phyloP scores from a whole-genome alignment of 2,113 vertebrate species.

The Cynopterus brachyotis region DNA sequence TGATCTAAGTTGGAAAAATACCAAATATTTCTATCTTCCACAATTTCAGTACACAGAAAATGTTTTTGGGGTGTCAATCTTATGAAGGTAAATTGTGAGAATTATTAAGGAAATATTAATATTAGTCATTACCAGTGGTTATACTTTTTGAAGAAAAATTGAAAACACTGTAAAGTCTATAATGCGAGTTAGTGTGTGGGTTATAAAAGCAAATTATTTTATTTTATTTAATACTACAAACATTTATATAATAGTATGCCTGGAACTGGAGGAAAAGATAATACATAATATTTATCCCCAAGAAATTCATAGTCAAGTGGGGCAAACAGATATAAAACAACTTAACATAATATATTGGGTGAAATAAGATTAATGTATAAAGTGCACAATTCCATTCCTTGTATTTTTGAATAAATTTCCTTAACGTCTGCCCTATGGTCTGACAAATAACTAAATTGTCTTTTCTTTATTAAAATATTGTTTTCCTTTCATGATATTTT shows the following conservation, averaged over 20 bases:
- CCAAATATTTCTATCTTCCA: not conserved
- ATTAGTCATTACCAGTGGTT: not conserved
- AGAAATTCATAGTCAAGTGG: not conserved
- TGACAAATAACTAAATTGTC: conserved; percentile 14
- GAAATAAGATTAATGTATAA: not conserved
- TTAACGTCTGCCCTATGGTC: not conserved
- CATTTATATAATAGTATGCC: not conserved
- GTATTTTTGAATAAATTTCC: conserved; percentile 19
- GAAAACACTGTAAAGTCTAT: not conserved
- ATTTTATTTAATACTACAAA: conserved; percentile 8
- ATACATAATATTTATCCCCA: not conserved
- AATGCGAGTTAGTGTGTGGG: not conserved
- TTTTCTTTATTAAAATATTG: conserved; percentile 36
- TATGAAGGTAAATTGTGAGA: not conserved
- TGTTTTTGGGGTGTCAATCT: not conserved
- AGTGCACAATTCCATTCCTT: not conserved
- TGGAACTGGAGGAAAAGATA: not conserved
- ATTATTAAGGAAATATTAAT: conserved; percentile 27
- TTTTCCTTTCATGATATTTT: conserved; percentile 57
- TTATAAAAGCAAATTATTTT: conserved; percentile 35
- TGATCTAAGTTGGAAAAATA: not conserved
- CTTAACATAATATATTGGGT: not conserved
- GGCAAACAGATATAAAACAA: conserved; percentile 18
- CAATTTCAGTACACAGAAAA: not conserved
- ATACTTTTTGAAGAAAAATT: not conserved